Conservation (phyloP, 2,888 invertebrate genomes). For the Eupithecia tripunctaria region DNA sequence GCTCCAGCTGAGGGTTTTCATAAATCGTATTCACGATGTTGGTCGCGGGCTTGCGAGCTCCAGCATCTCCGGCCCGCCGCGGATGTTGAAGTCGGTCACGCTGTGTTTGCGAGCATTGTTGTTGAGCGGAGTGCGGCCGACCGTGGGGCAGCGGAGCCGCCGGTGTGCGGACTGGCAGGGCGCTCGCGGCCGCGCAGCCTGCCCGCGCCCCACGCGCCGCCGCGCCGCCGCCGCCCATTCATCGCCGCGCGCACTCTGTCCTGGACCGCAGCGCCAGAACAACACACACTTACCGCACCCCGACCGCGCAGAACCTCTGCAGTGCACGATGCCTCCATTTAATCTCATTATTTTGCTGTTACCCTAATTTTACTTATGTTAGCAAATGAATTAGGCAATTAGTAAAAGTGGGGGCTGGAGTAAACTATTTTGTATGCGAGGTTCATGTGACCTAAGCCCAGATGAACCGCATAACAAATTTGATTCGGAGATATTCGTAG, state of each 20-base stretch:
- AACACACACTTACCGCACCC: constrained; percentile 12
- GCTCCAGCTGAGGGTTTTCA: constrained; percentile 76
- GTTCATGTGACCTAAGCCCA: not conserved
- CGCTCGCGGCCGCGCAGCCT: constrained; percentile 61
- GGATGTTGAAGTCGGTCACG: constrained; percentile 73
- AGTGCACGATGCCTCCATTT: constrained; percentile 22
- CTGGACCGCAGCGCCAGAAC: constrained; percentile 44
- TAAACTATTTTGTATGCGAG: constrained; percentile 19
- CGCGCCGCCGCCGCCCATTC: constrained; percentile 54
- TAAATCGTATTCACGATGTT: constrained; percentile 78
- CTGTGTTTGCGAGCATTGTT: constrained; percentile 82
- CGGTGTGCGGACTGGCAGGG: constrained; percentile 83
- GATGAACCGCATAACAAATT: not conserved
- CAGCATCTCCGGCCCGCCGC: constrained; percentile 76
- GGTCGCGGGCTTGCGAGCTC: constrained; percentile 75
- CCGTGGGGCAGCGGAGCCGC: constrained; percentile 85
- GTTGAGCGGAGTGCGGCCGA: constrained; percentile 83
- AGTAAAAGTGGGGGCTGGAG: constrained; percentile 17
- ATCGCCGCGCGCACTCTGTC: constrained; percentile 53
- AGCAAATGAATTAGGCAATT: constrained; percentile 22
- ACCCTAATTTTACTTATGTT: constrained; percentile 27
- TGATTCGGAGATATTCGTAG: not conserved
- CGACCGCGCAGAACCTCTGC: constrained; percentile 17
- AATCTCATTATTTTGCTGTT: constrained; percentile 25
- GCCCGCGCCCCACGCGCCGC: constrained; percentile 57